phyloP scores from a whole-genome alignment of 2,113 vertebrate species.

The Myodes glareolus region DNA sequence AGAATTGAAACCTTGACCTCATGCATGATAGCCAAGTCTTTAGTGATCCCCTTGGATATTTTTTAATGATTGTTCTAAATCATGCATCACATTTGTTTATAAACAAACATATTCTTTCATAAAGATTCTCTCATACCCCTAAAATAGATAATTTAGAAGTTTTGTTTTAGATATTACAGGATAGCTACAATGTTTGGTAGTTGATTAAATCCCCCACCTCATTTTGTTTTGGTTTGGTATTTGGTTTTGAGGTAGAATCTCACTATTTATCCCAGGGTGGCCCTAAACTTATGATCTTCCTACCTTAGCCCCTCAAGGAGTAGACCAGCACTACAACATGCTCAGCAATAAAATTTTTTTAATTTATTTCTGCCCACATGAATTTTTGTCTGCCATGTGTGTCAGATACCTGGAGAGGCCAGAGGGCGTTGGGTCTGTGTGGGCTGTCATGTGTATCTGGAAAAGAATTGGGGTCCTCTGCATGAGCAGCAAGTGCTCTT shows the following conservation, averaged over 20 bases:
- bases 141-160: constrained; percentile 5
- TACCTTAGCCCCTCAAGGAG: background rate
- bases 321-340: background rate
- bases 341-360: background rate
- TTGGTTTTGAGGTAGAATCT: background rate
- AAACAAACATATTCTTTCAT: background rate
- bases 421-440: background rate
- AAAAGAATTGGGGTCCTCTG: background rate
- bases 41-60: background rate
- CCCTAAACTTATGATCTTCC: background rate
- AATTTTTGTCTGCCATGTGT: background rate
- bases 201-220: background rate
- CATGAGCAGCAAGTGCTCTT: background rate
- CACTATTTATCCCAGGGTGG: background rate
- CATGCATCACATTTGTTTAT: constrained; percentile 24
- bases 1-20: background rate
- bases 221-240: background rate
- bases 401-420: background rate
- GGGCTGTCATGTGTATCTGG: background rate
- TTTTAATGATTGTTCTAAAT: constrained; percentile 4
- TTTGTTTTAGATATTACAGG: background rate
- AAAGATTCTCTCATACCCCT: background rate
- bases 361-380: background rate
- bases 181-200: background rate
- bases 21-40: background rate